Conservation (phyloP, 35 echinoderm and acorn worm species). For the Stichopus chloronotus region DNA sequence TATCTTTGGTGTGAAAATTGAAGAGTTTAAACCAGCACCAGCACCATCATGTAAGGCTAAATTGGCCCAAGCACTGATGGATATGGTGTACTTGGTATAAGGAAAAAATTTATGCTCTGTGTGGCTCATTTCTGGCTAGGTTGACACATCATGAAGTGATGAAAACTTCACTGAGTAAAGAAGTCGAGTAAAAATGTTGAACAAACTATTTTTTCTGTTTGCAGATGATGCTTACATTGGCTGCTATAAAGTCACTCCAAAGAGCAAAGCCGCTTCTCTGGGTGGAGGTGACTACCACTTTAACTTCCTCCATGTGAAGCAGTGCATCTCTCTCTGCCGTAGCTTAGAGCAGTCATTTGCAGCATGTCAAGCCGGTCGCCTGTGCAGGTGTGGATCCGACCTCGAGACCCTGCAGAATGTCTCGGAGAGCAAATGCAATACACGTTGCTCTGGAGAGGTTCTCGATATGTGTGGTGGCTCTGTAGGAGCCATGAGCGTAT, state of each 20-base stretch:
- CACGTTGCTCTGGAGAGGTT: constrained; percentile 36
- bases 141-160: too few relatives aligned
- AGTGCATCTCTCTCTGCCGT: constrained; percentile 56
- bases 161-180: too few relatives aligned
- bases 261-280: background rate
- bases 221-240: constrained; percentile 39
- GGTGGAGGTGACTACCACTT: constrained; percentile 38
- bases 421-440: background rate
- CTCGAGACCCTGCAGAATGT: background rate
- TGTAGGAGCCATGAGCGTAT: constrained; percentile 38
- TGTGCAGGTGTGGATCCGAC: constrained; percentile 50
- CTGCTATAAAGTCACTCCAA: constrained; percentile 11
- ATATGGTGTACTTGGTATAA: too few relatives aligned
- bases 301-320: constrained; percentile 37
- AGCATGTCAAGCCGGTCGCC: constrained; percentile 42
- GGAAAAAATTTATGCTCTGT: too few relatives aligned
- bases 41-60: too few relatives aligned
- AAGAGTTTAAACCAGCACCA: too few relatives aligned
- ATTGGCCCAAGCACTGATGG: too few relatives aligned
- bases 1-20: too few relatives aligned
- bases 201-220: background rate
- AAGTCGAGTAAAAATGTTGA: background rate
- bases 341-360: constrained; percentile 35
- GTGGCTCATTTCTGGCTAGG: too few relatives aligned
- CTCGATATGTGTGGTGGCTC: constrained; percentile 56